phyloP scores from a whole-genome alignment of 2,797 vertebrate species.

The Rhinichthys osculus region DNA sequence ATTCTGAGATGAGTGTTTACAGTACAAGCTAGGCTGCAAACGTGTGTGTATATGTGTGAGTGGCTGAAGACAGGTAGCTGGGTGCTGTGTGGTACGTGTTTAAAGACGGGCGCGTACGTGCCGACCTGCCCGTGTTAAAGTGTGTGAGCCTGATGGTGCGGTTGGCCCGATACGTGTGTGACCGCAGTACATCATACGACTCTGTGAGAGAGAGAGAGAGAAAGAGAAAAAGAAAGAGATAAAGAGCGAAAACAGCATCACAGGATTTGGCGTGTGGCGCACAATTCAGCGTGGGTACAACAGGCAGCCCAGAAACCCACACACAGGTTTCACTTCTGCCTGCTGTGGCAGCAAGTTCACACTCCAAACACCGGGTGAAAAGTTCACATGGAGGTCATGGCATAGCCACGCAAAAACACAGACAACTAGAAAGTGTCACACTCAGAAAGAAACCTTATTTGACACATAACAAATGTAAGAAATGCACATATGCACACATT shows the following conservation, averaged over 20 bases:
- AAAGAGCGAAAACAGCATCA: conserved; percentile 52
- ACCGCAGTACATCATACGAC: conserved; percentile 71
- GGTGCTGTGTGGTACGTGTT: conserved; percentile 67
- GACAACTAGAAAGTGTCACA: conserved; percentile 26
- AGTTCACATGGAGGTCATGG: conserved; percentile 78
- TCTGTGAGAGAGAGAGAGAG: conserved; percentile 62
- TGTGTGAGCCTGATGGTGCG: conserved; percentile 56
- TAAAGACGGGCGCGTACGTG: conserved; percentile 72
- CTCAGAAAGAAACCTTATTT: conserved; percentile 32
- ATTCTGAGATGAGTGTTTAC: conserved; percentile 23
- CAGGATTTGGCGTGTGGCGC: conserved; percentile 54
- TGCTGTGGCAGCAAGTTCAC: conserved; percentile 77
- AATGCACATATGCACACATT: background rate
- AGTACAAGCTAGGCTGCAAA: conserved; percentile 27
- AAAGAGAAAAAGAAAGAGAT: conserved; percentile 56
- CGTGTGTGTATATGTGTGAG: conserved; percentile 36
- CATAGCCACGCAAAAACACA: conserved; percentile 44
- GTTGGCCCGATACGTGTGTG: conserved; percentile 62
- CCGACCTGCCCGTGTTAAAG: conserved; percentile 66
- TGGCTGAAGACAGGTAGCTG: conserved; percentile 39
- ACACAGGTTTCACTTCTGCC: conserved; percentile 85
- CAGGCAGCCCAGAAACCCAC: conserved; percentile 68
- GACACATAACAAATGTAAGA: conserved; percentile 18
- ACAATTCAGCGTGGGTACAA: conserved; percentile 67
- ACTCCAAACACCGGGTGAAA: conserved; percentile 67